Conservation (phyloP, 2,888 invertebrate species). For the Oasisia sp. region DNA sequence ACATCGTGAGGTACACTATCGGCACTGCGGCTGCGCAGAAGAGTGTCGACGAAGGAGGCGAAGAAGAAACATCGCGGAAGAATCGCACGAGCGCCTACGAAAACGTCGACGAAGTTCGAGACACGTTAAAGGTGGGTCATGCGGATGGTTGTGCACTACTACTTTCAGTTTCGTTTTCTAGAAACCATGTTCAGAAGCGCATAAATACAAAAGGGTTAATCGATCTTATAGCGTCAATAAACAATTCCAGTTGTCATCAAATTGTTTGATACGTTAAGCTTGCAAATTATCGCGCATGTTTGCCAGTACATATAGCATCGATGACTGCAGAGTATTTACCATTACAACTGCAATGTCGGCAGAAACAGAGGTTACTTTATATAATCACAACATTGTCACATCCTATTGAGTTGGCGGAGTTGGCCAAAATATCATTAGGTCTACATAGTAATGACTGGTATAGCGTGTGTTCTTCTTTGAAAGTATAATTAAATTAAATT, state of each 20-base stretch:
- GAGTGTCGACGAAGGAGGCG: not conserved
- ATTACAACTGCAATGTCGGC: not conserved
- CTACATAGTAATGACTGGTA: too few species aligned
- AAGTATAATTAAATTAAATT: too few species aligned
- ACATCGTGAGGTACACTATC: slow-evolving; percentile 2
- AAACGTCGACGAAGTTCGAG: slow-evolving; percentile 8
- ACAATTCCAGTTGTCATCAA: too few species aligned
- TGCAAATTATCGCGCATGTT: too few species aligned
- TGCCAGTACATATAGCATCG: too few species aligned
- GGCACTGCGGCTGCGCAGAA: slow-evolving; percentile 3
- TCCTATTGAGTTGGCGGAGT: not conserved
- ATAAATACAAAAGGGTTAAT: too few species aligned
- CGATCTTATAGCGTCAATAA: too few species aligned
- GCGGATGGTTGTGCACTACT: not conserved
- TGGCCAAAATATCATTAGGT: not conserved
- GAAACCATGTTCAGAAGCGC: too few species aligned
- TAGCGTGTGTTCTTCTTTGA: too few species aligned
- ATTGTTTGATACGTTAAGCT: too few species aligned
- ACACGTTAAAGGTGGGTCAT: not conserved
- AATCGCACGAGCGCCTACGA: not conserved
- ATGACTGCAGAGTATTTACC: not conserved
- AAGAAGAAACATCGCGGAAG: not conserved
- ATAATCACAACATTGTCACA: not conserved
- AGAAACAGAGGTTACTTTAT: not conserved
- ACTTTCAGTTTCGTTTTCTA: not conserved